phyloP scores from a whole-genome alignment of 2,113 vertebrate species.

The Indri indri region DNA sequence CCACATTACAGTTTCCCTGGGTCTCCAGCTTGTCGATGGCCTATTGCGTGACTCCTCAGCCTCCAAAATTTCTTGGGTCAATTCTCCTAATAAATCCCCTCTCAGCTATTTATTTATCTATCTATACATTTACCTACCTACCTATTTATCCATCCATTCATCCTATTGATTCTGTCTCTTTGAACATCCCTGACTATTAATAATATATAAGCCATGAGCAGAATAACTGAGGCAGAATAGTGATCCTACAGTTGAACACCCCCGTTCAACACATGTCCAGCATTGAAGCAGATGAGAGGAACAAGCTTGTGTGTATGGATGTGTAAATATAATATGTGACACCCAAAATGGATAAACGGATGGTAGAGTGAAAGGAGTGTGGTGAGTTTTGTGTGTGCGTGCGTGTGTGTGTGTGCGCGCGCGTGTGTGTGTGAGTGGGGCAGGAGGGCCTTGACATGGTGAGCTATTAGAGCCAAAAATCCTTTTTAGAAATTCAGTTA shows the following conservation, averaged over 20 bases:
- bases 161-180: background rate
- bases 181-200: background rate
- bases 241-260: background rate
- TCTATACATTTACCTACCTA: background rate
- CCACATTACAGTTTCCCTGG: background rate
- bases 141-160: background rate
- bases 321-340: background rate
- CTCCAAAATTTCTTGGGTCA: background rate
- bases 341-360: accelerated
- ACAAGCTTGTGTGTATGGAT: background rate
- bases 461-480: background rate
- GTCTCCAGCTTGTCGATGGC: background rate
- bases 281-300: background rate
- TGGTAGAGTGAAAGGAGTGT: background rate
- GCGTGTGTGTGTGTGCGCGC: no score
- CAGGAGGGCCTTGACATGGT: background rate
- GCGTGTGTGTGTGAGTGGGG: background rate
- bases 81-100: background rate
- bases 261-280: background rate
- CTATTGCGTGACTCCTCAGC: background rate
- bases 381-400: background rate
- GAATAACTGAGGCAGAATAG: background rate
- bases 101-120: background rate
- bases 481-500: background rate
- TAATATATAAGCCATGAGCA: background rate